These are phyloP conservation scores for Tipula helvola DNA, from an alignment of 2,888 invertebrate genomes.

Conservation along the genomic window DNA sequence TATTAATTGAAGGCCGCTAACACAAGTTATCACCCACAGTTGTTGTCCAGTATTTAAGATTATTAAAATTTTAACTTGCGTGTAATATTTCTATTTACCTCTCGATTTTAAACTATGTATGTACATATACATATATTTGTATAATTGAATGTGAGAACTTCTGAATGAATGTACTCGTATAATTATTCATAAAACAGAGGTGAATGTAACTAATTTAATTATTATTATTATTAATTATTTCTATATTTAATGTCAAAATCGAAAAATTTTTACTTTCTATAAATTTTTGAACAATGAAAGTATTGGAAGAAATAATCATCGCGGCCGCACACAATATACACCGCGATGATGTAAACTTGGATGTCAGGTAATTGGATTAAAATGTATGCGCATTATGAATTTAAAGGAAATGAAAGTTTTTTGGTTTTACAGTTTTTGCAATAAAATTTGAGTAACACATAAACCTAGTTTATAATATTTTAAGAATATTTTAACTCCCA, in stretches of 20 bases:
- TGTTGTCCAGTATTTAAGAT: neutral
- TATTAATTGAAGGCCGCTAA: neutral
- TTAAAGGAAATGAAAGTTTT: neutral
- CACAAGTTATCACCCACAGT: neutral
- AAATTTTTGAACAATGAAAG: neutral
- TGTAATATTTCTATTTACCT: neutral
- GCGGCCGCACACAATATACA: neutral
- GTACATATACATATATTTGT: neutral
- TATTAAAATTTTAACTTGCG: neutral
- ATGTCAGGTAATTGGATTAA: neutral
- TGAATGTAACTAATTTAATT: neutral
- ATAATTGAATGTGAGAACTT: neutral
- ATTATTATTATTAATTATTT: neutral
- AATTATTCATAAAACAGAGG: neutral
- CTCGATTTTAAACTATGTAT: neutral
- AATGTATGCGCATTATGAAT: neutral
- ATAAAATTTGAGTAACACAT: neutral
- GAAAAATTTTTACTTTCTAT: neutral
- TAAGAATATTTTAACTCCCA: neutral
- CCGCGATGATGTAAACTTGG: neutral
- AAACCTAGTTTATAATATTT: neutral
- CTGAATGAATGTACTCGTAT: neutral
- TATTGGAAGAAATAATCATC: neutral
- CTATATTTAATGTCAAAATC: neutral
- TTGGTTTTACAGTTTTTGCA: neutral